A percentile compares a stretch with the other conserved stretches of the same genome.
These are phyloP conservation scores for Oscheius sp. DNA, from an alignment of 2,888 invertebrate genomes.

Conservation along the genomic window DNA sequence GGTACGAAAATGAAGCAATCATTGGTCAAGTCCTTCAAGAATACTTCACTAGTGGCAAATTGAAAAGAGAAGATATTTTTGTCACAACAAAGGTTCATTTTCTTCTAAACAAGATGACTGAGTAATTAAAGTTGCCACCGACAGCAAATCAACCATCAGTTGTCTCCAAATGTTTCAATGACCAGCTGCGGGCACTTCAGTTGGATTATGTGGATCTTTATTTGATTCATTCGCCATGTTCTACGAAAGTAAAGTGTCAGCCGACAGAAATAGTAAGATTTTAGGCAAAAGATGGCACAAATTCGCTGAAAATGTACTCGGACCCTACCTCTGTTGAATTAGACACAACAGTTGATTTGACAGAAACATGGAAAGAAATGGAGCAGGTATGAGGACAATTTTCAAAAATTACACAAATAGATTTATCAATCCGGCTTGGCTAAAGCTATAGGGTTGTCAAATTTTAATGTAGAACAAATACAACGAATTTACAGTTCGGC, in stretches of 20 bases:
- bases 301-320: neutral
- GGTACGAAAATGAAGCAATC: conserved; percentile 80
- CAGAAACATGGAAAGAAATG: conserved; percentile 44
- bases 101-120: neutral
- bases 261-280: neutral
- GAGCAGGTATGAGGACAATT: conserved; percentile 28
- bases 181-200: conserved; percentile 32
- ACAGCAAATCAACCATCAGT: conserved; percentile 25
- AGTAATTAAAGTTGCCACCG: conserved; percentile 31
- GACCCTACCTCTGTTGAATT: neutral
- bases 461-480: conserved; percentile 82
- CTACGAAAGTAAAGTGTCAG: conserved; percentile 17
- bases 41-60: conserved; percentile 77
- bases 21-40: conserved; percentile 78
- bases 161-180: conserved; percentile 28
- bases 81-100: conserved; percentile 46
- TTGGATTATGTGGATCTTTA: conserved; percentile 43
- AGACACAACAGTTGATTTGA: conserved; percentile 21
- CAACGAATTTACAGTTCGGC: conserved; percentile 74
- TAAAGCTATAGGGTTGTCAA: conserved; percentile 85
- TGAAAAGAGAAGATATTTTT: conserved; percentile 71
- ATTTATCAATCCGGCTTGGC: conserved; percentile 79
- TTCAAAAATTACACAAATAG: neutral
- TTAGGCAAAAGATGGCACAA: neutral
- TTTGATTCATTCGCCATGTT: conserved; percentile 37